Evolutionary conservation across 2,797 vertebrate species (phyloP), one percentile per base, ranked within the genome.

Genomic region (Sparidentex hasta): DNA sequence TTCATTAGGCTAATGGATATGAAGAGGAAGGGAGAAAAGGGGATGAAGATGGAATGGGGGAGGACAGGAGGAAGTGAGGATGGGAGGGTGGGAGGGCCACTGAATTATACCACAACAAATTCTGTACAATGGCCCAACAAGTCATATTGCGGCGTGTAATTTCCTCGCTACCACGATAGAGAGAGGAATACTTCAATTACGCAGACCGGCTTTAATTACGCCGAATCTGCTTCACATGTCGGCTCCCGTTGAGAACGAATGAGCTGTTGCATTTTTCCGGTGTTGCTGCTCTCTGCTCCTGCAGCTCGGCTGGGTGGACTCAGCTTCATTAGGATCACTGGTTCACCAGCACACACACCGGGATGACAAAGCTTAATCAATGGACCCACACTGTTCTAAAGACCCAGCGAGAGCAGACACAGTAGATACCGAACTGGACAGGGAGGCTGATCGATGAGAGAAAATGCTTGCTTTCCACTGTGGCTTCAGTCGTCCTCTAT

Each of bases 1-100:
- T 95, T 95, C 94, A 95, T 96, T 95, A 94, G 91, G 90, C 92
- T 95, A 95, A 95, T 95, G 94, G 94, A 95, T 90, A 92, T 92
- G 91, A 94, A 93, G 92, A 90, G 87, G 87, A 83, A 81, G 79
- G 64, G 72, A 80, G 85, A 80, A 78, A 44, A 43, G 76, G 73
- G 63, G 78, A 69, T 73, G 73, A 69, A 85, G 79, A 77, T 51
- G 68, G 64, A 89, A 62, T 1, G 48, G 61, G 55, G 54, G 61
- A 50, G 61, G 73, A 56, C 71, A 80, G 79, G 61, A 52, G 61
- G 71, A 55, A 58, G 29, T 57, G 74, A 59, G 59, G 48, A 61
- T 43, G 50, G 55, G 11, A 58, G 54, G 70, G 38, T 29, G 81
- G 83, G 73, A 75, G 74, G 80, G 80, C 75, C 65, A 54, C 63